Base-by-base conservation (phyloP, 2,888 invertebrate genomes). In the Drosophila algonquin region DNA sequence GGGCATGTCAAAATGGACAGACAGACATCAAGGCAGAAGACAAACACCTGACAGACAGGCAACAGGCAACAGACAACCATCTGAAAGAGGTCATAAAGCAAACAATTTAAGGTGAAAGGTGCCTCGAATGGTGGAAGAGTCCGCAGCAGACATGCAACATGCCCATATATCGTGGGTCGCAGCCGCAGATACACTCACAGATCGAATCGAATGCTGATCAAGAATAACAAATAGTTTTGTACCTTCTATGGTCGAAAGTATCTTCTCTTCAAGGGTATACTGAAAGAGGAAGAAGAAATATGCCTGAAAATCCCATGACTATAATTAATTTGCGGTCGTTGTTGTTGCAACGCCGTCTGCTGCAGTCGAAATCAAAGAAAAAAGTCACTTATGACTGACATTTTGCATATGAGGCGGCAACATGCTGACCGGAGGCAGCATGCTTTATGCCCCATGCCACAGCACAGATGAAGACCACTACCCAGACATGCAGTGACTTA, bases 331-430 rank as follows among this genome's bases (percentile, higher is more conserved):
- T 85, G 73, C 65, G 63, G 87, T 68, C 77, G 73, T 56, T 55
- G 58, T 44, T n/a, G 30, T 8, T 30, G 30, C 27, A 6, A 27
- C 27, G 27, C 27, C 27, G 27, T 27, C 27, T 69, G 60, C 27
- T 73, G 75, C 89, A 79, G 75, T 69, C 81, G 83, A 84, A 85
- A 88, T 89, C 81, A 77, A 87, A 35, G 35, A 35, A 35, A 85
- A 85, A 68, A 87, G 84, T 87, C 85, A 87, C 87, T 85, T 87
- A 81, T 89, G 85, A 85, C 85, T 89, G 89, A 85, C 85, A 89
- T 87, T 89, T 85, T 85, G 89, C 85, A 89, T 85, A 84, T 68
- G 74, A 80, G 80, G 81, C 81, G 81, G 81, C 72, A 79, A 67
- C 79, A 50, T 52, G 47, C 64, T 58, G 60, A 62, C 74, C 63